Evolutionary conservation across 2,888 invertebrate species (phyloP).

Genomic region (Stenolophus ochropezus): DNA sequence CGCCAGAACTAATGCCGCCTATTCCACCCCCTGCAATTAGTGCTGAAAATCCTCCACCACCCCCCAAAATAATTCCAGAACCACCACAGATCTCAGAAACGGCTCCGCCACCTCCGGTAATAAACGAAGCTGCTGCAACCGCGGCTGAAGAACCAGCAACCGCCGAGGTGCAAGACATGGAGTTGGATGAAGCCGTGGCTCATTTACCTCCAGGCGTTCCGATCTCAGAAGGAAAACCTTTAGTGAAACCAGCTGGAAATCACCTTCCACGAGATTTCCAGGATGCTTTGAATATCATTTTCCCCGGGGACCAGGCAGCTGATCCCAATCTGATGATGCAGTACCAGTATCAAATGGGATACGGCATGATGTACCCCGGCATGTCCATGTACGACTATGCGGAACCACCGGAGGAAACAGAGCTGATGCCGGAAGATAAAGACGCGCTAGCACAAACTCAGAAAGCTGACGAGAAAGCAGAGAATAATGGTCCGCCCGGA

Average conservation of each 20-base stretch:
- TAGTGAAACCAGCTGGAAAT: conserved; percentile 71
- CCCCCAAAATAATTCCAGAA: conserved; percentile 67
- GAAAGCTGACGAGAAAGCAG: conserved; percentile 46
- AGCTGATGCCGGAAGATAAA: conserved; percentile 57
- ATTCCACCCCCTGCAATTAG: conserved; percentile 65
- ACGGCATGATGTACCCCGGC: conserved; percentile 68
- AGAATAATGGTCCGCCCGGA: conserved; percentile 67
- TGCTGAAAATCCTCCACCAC: conserved; percentile 65
- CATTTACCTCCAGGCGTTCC: conserved; percentile 63
- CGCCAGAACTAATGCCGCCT: conserved; percentile 65
- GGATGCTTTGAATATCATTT: conserved; percentile 81
- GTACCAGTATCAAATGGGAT: conserved; percentile 67
- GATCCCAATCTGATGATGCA: conserved; percentile 66
- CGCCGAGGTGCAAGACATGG: conserved; percentile 60
- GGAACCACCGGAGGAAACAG: conserved; percentile 63
- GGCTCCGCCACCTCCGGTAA: conserved; percentile 65
- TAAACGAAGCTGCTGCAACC: conserved; percentile 43
- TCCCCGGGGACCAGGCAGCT: conserved; percentile 72
- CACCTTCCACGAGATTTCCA: conserved; percentile 80
- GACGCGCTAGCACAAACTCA: conserved; percentile 22
- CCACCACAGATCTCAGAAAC: conserved; percentile 67
- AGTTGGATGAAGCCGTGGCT: conserved; percentile 60
- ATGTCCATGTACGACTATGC: conserved; percentile 67
- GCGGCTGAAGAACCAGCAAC: conserved; percentile 31
- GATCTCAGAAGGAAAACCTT: conserved; percentile 58